Evolutionary conservation across 2,888 invertebrate species (phyloP), one percentile per base, ranked within the genome.

Genomic region (Choreutis nemorana): DNA sequence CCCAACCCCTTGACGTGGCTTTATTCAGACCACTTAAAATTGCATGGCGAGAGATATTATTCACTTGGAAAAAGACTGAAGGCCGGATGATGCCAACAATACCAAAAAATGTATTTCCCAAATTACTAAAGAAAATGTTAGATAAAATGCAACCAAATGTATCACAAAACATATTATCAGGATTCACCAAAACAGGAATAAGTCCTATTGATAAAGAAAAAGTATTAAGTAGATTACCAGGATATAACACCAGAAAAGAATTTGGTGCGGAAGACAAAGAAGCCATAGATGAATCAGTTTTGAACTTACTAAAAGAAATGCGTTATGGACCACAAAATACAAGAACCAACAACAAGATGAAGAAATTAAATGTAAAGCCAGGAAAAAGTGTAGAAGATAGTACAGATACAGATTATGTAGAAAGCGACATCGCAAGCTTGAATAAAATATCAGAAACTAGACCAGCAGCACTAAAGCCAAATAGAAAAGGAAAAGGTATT

Each of bases 1-100:
- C 41, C 8, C 56, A 59, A 35, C 55, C 57, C 1, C 34, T 60
- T 10, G 55, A 59, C 41, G 52, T 60, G 3, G 49, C 52, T 4
- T 48, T 47, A 24, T 60, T 56, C 30, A 27, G 40, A 7, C 53
- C 55, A 4, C 35, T 55, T 34, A 56, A 58, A 34, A 31, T 13
- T 9, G 35, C 33, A 13, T 54, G 52, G 54, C 33, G 48, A 3
- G 10, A 37, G 11, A 34, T 54, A 22, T 15, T 44, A 10, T 11
- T 26, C n/a, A 31, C 36, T 20, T 44, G 38, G 37, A 44, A 42
- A 36, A 35, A 37, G 35, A 36, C 34, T 11, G 42, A 45, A 18
- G 40, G 40, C 8, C 29, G 34, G 10, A 22, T 28, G 10, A 16
- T 30, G 10, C 10, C 34, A n/a, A 34, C 26, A 10, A 20, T 42